These are phyloP conservation scores for Sarcoramphus papa DNA, from an alignment of 2,797 vertebrate species.

Conservation along the genomic window DNA sequence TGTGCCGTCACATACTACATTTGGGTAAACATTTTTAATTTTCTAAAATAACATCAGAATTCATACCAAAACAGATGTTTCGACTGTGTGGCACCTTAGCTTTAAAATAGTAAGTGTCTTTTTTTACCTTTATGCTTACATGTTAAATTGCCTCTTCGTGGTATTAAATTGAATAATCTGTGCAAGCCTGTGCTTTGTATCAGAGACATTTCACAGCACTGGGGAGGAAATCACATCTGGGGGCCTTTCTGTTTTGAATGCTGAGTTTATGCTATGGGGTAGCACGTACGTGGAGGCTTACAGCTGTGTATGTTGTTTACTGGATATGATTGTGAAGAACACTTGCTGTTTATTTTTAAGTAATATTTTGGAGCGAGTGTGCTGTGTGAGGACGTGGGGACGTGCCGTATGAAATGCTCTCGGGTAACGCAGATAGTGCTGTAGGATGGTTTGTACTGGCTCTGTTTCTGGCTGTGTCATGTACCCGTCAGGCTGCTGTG, in stretches of 20 bases:
- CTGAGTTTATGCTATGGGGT: not conserved
- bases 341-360: not conserved
- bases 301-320: not conserved
- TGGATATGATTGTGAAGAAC: not conserved
- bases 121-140: not conserved
- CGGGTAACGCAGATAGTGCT: not conserved
- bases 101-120: not conserved
- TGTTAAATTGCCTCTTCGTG: not conserved
- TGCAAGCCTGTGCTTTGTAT: not conserved
- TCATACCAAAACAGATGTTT: not conserved
- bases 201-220: not conserved
- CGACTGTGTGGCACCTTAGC: not conserved
- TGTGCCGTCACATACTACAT: not conserved
- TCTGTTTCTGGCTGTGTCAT: not conserved
- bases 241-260: not conserved
- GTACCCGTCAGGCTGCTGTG: not conserved
- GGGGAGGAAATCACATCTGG: not conserved
- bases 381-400: not conserved
- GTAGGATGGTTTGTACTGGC: not conserved
- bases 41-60: not conserved
- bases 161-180: not conserved
- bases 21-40: not conserved
- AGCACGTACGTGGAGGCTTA: not conserved
- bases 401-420: rapidly evolving
- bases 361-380: not conserved